phyloP scores from a whole-genome alignment of 2,888 invertebrate species.

The Cephus sareptanus region DNA sequence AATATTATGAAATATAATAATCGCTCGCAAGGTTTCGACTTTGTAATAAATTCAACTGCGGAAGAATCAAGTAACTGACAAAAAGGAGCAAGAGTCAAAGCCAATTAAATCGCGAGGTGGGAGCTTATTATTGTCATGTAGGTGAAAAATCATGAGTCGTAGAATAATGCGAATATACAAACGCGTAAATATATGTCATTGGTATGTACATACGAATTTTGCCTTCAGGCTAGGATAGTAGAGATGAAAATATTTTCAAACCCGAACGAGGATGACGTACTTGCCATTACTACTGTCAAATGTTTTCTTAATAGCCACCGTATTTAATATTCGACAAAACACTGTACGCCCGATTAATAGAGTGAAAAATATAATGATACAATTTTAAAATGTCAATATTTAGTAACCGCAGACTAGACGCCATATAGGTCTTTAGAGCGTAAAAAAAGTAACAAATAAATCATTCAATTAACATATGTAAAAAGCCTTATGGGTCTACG shows the following conservation, averaged over 20 bases:
- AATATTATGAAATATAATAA: neutral
- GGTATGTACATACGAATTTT: neutral
- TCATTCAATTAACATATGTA: neutral
- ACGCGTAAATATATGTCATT: neutral
- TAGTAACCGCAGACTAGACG: neutral
- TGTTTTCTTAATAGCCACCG: neutral
- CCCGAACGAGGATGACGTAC: neutral
- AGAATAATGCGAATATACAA: neutral
- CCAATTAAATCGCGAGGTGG: neutral
- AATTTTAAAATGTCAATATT: neutral
- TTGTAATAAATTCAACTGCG: neutral
- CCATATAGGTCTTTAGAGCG: neutral
- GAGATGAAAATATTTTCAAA: neutral
- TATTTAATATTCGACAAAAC: neutral
- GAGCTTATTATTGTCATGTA: neutral
- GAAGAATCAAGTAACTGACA: neutral
- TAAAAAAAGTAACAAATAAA: neutral
- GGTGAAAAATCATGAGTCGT: neutral
- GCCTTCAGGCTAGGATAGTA: neutral
- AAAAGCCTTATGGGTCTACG: neutral
- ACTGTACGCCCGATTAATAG: neutral
- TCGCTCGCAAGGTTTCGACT: neutral
- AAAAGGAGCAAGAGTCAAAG: neutral
- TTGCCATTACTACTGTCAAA: neutral
- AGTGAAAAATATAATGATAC: neutral